Evolutionary conservation across 2,113 vertebrate species (phyloP).

Genomic region (Pseudorectes ferrugineus): DNA sequence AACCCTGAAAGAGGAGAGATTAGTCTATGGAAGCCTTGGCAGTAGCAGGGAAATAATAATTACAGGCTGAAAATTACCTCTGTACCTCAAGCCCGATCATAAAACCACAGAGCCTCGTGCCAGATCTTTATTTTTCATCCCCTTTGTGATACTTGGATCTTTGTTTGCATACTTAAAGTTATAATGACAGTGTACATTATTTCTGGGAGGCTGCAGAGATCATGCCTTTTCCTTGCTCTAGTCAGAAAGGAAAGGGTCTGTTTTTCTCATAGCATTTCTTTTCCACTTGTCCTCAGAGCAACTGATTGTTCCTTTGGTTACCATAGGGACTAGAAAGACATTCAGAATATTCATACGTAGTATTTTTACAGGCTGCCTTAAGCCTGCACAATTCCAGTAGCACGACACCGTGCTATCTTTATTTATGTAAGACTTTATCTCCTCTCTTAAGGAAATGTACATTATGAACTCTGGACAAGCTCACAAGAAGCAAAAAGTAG

Average conservation of each 20-base stretch:
- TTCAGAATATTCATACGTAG: not conserved
- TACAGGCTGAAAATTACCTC: not conserved
- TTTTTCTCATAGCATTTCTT: conserved; percentile 61
- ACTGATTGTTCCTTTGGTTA: conserved; percentile 36
- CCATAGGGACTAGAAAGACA: conserved; percentile 50
- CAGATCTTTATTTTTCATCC: conserved; percentile 7
- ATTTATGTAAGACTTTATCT: conserved; percentile 22
- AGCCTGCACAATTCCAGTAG: conserved; percentile 3
- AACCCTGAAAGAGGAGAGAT: not conserved
- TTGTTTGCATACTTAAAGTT: not conserved
- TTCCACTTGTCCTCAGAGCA: conserved; percentile 51
- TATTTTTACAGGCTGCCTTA: not conserved
- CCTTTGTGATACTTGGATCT: conserved; percentile 47
- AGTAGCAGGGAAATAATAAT: conserved; percentile 16
- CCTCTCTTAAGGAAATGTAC: not conserved
- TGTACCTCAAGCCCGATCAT: not conserved
- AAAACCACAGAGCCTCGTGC: not conserved
- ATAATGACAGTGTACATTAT: not conserved
- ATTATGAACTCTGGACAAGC: not conserved
- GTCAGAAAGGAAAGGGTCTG: conserved; percentile 42
- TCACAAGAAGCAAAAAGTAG: not conserved
- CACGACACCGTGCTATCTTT: not conserved
- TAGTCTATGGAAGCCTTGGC: not conserved
- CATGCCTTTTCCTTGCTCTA: conserved; percentile 11
- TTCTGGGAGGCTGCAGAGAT: conserved; percentile 2